These are phyloP conservation scores for Uromys caudimaculatus DNA, from an alignment of 2,797 vertebrate genomes.

Conservation along the genomic window DNA sequence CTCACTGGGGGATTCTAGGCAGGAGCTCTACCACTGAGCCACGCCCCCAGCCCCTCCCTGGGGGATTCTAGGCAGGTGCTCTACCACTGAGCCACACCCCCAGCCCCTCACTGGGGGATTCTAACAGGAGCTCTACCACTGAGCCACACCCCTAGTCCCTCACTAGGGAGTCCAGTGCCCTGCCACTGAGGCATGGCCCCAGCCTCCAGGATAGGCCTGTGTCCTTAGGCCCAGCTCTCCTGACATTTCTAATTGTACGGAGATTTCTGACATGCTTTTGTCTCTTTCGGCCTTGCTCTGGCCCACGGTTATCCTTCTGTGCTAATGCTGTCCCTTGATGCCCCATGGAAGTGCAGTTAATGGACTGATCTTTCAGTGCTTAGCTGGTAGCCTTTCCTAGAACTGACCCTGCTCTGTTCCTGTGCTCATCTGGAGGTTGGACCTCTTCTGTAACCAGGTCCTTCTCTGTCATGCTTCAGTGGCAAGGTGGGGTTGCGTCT, in stretches of 20 bases:
- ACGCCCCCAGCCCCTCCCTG: not conserved
- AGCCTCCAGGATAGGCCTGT: not conserved
- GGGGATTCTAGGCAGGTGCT: not conserved
- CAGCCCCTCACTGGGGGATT: not conserved
- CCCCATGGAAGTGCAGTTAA: not conserved
- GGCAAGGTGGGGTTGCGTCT: not conserved
- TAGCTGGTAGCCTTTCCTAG: not conserved
- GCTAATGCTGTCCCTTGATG: not conserved
- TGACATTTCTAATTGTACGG: accelerated
- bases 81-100: not conserved
- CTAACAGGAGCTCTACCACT: not conserved
- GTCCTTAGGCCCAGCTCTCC: not conserved
- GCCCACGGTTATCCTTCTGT: not conserved
- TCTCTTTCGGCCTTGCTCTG: not conserved
- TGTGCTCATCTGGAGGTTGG: not conserved
- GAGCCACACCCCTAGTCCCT: not conserved
- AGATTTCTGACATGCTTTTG: not conserved
- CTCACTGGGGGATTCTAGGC: not conserved
- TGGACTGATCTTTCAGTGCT: not conserved
- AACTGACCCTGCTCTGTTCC: not conserved
- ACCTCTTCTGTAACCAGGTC: not conserved
- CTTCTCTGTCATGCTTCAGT: not conserved
- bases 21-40: not conserved
- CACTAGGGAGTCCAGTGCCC: not conserved
- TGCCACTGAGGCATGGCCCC: not conserved